A percentile compares a stretch with the other conserved stretches of the same genome.
phyloP scores from a whole-genome alignment of 2,113 vertebrate genomes.

The Salminus brasiliensis region DNA sequence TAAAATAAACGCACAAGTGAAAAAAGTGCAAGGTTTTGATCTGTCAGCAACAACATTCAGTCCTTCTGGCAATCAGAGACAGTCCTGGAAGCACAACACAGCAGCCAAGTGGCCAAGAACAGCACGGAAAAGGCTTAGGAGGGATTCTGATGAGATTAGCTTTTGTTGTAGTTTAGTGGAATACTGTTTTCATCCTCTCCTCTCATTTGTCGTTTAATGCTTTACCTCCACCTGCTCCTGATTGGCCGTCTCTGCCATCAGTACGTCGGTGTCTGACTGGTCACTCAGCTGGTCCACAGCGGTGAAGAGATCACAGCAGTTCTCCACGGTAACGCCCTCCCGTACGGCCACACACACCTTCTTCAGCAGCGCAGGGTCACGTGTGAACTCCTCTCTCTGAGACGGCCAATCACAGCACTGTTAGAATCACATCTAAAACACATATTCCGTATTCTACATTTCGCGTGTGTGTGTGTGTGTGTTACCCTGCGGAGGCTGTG shows the following conservation, averaged over 20 bases:
- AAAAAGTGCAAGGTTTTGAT: too few relatives aligned
- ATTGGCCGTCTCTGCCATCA: slow-evolving; percentile 13
- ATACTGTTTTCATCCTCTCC: not conserved
- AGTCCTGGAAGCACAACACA: not conserved
- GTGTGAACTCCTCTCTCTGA: slow-evolving; percentile 90
- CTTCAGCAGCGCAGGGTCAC: slow-evolving; percentile 84
- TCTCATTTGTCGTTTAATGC: not conserved
- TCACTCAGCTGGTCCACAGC: slow-evolving; percentile 78
- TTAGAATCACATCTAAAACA: slow-evolving; percentile 7
- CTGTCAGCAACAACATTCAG: too few relatives aligned
- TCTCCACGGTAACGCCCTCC: slow-evolving; percentile 85
- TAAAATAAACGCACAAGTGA: too few relatives aligned
- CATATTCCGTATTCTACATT: too few relatives aligned
- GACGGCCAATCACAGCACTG: slow-evolving; percentile 43
- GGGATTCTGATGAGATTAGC: slow-evolving; percentile 11
- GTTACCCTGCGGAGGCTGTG: slow-evolving; percentile 82
- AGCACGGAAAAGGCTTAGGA: not conserved
- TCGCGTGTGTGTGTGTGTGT: not conserved
- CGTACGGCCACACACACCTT: slow-evolving; percentile 85
- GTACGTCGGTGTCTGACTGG: slow-evolving; percentile 45
- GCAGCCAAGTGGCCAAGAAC: not conserved
- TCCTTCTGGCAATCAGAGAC: not conserved
- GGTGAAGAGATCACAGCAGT: slow-evolving; percentile 85
- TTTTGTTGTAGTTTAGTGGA: slow-evolving; percentile 9
- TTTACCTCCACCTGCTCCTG: slow-evolving; percentile 60